Evolutionary conservation across 2,797 vertebrate genomes (phyloP), one percentile per base, ranked within the genome.

Genomic region (Rhinoraja longicauda): DNA sequence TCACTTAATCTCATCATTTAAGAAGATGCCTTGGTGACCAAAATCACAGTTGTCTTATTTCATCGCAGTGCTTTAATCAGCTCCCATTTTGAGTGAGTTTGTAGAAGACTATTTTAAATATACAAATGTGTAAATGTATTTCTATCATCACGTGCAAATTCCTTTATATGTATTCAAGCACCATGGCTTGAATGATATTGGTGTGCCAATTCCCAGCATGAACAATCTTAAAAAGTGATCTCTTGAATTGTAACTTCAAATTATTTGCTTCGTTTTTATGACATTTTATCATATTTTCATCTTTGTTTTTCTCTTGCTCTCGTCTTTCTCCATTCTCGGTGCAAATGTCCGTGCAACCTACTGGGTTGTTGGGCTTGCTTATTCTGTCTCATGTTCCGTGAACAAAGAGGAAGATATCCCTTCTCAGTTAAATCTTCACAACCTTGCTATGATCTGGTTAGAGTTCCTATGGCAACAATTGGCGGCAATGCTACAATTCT

Each of bases 381-480:
- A 62, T 67, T 88, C 6, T 3, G 17, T 0, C 59, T n/a, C 21
- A 26, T 5, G 0, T 84, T 57, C 21, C 15, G 13, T 86, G 17
- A 62, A 64, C 8, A 62, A 82, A 84, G 17, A 15, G 53, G 81
- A 24, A 84, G 81, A 84, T 36, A 26, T 59, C 26, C 26, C 26
- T n/a, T n/a, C 57, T 59, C 81, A 59, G 15, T 15, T n/a, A 57
- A 19, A 67, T 36, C 29, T 32, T 6, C 84, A 32, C 32, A 59
- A 64, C n/a, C 59, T 67, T 88, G 26, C 57, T 7, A n/a, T 67
- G 84, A 88, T 19, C 59, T 67, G 84, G n/a, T 21, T 64, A 67
- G 59, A 64, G 84, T 88, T 88, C 62, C 59, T 36, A 32, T 88
- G 59, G 62, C 59, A 88, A 88, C n/a, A 88, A 32, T 62, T 59